Conservation (phyloP, 1,140 invertebrate species). For the Tribolium madens region DNA sequence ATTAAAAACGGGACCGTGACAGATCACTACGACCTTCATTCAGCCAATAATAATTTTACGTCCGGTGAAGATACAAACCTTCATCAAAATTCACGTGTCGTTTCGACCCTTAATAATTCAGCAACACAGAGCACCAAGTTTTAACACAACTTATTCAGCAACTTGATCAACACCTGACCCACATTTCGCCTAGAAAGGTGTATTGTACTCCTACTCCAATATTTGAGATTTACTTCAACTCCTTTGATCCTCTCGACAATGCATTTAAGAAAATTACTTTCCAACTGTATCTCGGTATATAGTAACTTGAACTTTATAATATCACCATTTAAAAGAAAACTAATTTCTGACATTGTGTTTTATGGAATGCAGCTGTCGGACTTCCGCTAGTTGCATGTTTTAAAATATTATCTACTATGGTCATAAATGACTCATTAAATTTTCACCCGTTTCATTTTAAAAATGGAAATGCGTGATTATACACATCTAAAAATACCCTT, state of each 20-base stretch:
- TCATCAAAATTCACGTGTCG: conserved; percentile 5
- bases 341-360: background rate
- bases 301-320: too few species aligned
- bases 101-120: conserved; percentile 22
- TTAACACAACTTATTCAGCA: background rate
- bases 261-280: background rate
- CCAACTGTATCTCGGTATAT: background rate
- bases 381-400: background rate
- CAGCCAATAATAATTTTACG: conserved; percentile 12
- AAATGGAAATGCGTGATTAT: background rate
- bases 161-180: conserved; percentile 16
- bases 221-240: background rate
- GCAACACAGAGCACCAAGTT: background rate
- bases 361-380: background rate
- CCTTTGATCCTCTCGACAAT: background rate
- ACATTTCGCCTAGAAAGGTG: background rate
- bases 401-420: background rate
- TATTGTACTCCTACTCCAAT: background rate
- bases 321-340: background rate
- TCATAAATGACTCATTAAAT: background rate
- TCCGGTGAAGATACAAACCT: background rate
- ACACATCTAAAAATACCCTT: background rate
- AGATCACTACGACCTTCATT: conserved; percentile 15
- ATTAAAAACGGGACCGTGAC: conserved; percentile 30
- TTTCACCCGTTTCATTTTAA: background rate